Evolutionary conservation across 2,113 vertebrate species (phyloP).

Genomic region (Syngnathus scovelli): DNA sequence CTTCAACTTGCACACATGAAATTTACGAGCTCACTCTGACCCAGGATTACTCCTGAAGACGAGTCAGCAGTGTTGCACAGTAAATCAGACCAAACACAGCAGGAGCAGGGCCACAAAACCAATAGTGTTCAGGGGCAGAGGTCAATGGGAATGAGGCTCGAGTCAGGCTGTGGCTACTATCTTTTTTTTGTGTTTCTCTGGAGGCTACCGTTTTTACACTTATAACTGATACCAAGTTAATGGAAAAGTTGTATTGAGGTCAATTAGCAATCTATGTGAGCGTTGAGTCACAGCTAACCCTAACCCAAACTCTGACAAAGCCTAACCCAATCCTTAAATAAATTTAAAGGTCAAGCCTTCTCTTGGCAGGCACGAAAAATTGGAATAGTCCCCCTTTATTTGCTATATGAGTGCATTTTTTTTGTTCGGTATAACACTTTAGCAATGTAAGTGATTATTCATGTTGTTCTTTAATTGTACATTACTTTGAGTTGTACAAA

Average conservation of each 20-base stretch:
- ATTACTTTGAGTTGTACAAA: too few species aligned
- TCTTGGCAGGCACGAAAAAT: too few species aligned
- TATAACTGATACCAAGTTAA: background rate
- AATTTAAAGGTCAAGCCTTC: background rate
- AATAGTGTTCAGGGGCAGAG: constrained; percentile 5
- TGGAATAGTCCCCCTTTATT: background rate
- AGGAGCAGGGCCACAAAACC: constrained; percentile 1
- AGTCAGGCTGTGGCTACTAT: constrained; percentile 1
- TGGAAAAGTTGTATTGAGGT: background rate
- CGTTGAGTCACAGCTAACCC: background rate
- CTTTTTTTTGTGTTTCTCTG: background rate
- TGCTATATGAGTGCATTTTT: background rate
- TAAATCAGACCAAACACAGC: constrained; percentile 10
- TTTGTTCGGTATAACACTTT: too few species aligned
- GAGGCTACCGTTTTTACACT: constrained; percentile 1
- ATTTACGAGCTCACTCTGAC: constrained; percentile 5
- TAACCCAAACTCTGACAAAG: background rate
- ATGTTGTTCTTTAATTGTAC: too few species aligned
- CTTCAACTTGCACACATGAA: background rate
- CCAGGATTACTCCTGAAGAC: constrained; percentile 7
- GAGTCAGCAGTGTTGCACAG: constrained; percentile 1
- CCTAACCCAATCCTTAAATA: background rate
- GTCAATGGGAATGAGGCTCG: constrained; percentile 10
- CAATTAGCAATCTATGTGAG: background rate
- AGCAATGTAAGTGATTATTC: too few species aligned